A percentile compares a stretch with the other conserved stretches of the same genome.
These are phyloP conservation scores for Drosophila albomicans DNA, from an alignment of 1,140 invertebrate genomes.

Conservation along the genomic window DNA sequence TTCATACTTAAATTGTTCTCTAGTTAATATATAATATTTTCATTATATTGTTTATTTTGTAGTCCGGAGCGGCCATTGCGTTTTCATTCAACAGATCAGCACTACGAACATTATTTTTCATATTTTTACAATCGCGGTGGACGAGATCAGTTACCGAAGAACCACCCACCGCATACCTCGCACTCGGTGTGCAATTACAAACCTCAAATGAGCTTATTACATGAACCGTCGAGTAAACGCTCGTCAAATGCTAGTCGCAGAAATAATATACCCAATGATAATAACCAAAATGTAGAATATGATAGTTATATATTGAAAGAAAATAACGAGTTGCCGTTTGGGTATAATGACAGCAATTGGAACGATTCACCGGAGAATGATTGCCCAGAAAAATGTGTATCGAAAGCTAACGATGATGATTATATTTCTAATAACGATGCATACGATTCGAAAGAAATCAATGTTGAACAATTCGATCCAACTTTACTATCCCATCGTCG, in stretches of 20 bases:
- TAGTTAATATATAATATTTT: background rate
- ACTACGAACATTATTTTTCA: conserved; percentile 79
- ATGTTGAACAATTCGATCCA: conserved; percentile 51
- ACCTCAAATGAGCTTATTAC: conserved; percentile 69
- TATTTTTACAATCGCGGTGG: conserved; percentile 77
- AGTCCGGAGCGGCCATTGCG: conserved; percentile 50
- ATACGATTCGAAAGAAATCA: conserved; percentile 36
- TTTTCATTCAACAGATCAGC: conserved; percentile 61
- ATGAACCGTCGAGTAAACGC: conserved; percentile 45
- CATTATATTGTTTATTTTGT: conserved; percentile 22
- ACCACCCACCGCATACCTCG: conserved; percentile 24
- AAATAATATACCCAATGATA: conserved; percentile 37
- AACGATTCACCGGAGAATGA: conserved; percentile 35
- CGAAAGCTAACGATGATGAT: conserved; percentile 20
- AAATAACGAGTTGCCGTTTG: conserved; percentile 56
- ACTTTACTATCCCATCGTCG: conserved; percentile 45
- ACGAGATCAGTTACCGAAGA: conserved; percentile 53
- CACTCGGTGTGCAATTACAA: conserved; percentile 38
- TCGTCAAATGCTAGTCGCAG: conserved; percentile 24
- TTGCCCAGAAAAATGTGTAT: conserved; percentile 12
- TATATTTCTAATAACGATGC: conserved; percentile 39
- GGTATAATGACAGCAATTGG: conserved; percentile 45
- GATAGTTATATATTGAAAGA: conserved; percentile 64
- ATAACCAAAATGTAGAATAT: conserved; percentile 48
- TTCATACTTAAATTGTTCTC: background rate